These are phyloP conservation scores for Tetramorium parvispinum DNA, from an alignment of 1,140 invertebrate species.

Conservation along the genomic window DNA sequence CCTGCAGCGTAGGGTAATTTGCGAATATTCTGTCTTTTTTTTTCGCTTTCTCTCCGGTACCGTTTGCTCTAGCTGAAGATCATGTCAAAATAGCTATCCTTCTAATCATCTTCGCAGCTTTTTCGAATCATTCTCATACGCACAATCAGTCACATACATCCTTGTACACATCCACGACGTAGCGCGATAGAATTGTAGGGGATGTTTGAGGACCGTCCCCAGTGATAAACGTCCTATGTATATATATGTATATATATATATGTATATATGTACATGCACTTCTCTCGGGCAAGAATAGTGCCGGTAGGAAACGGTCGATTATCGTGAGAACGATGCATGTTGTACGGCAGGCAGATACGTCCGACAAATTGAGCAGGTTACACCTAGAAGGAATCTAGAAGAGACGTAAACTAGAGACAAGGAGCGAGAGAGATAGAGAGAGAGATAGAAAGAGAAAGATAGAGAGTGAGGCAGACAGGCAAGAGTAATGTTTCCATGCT, in stretches of 20 bases:
- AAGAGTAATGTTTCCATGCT: slow-evolving; percentile 69
- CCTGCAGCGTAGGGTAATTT: slow-evolving; percentile 42
- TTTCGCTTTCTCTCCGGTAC: background rate
- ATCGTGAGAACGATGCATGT: slow-evolving; percentile 66
- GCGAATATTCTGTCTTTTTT: slow-evolving; percentile 8
- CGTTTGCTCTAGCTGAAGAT: background rate
- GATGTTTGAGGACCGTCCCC: slow-evolving; percentile 35
- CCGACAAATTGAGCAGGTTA: slow-evolving; percentile 71
- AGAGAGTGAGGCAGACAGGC: slow-evolving; percentile 58
- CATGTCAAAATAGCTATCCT: background rate
- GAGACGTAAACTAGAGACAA: slow-evolving; percentile 56
- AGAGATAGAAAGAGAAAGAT: background rate
- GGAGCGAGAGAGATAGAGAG: slow-evolving; percentile 37
- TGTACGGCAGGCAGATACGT: slow-evolving; percentile 72
- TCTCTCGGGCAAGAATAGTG: slow-evolving; percentile 43
- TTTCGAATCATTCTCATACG: background rate
- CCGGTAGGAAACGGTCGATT: slow-evolving; percentile 25
- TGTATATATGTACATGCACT: slow-evolving; percentile 60
- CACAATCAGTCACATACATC: background rate
- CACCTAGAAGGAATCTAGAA: slow-evolving; percentile 74
- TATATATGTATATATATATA: slow-evolving; percentile 48
- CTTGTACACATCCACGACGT: background rate
- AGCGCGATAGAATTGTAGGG: background rate
- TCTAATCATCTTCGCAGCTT: background rate
- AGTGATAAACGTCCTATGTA: slow-evolving; percentile 36